These are phyloP conservation scores for Peromyscus aztecus DNA, from an alignment of 2,797 vertebrate species.

Conservation along the genomic window DNA sequence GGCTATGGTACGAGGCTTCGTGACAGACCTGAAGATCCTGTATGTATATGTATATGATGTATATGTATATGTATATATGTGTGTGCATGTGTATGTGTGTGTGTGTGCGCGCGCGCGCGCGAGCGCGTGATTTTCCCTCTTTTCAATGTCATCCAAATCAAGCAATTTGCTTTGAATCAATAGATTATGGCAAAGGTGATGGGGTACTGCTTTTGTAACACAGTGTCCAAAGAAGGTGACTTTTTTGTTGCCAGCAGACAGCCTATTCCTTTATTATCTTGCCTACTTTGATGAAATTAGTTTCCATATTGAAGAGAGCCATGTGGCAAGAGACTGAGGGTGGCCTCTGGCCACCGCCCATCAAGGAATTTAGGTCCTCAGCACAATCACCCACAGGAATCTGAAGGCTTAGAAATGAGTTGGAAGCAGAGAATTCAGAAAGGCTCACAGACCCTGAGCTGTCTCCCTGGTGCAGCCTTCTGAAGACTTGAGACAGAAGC, in stretches of 20 bases:
- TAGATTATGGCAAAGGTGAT: background rate
- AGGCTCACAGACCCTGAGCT: background rate
- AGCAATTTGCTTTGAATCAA: conserved; percentile 19
- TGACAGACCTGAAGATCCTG: background rate
- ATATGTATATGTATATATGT: too few relatives aligned
- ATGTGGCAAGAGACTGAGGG: background rate
- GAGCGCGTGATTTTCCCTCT: background rate
- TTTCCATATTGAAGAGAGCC: background rate
- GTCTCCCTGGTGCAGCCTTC: background rate
- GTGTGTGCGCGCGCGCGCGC: background rate
- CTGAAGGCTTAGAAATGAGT: background rate
- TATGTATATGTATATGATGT: too few relatives aligned
- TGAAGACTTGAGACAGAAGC: background rate
- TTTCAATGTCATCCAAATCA: background rate
- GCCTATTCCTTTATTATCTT: background rate
- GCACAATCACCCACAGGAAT: background rate
- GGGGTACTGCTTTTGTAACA: background rate
- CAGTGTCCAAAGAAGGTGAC: background rate
- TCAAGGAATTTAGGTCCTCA: background rate
- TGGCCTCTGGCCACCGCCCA: background rate
- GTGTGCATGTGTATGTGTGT: too few relatives aligned
- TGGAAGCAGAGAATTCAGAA: background rate
- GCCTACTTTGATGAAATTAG: background rate
- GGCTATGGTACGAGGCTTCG: background rate
- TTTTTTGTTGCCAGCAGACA: background rate